Evolutionary conservation across 2,888 invertebrate genomes (phyloP).

Genomic region (Allacma fusca): DNA sequence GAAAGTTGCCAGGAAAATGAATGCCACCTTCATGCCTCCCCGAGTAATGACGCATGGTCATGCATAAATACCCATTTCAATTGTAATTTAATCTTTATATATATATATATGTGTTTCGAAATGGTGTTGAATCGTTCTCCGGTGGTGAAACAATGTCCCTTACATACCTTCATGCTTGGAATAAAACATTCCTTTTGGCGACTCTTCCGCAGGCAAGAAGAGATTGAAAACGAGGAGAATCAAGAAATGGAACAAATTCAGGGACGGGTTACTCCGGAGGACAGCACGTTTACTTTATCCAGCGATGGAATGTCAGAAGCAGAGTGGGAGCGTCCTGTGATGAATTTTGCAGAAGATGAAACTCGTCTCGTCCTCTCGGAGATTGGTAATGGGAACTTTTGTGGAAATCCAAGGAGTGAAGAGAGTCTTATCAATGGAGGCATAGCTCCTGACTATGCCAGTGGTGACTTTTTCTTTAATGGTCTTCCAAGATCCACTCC

Average conservation of each 20-base stretch:
- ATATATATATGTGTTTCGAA: no score
- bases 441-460: constrained; percentile 41
- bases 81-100: no score
- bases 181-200: no score
- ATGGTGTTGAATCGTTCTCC: no score
- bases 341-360: constrained; percentile 39
- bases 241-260: constrained; percentile 60
- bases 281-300: constrained; percentile 56
- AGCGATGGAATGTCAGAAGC: constrained; percentile 43
- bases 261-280: constrained; percentile 53
- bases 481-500: constrained; percentile 54
- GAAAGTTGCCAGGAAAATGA: no score
- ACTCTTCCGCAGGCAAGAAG: constrained; percentile 48
- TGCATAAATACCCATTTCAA: no score
- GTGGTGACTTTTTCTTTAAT: constrained; percentile 51
- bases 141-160: no score
- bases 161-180: no score
- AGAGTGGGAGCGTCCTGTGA: constrained; percentile 38
- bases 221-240: constrained; percentile 58
- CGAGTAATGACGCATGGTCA: no score
- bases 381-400: not conserved
- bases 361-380: not conserved
- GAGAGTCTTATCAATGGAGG: constrained; percentile 25
- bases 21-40: no score
- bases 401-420: constrained; percentile 2